Percentiles rank a stretch among this genome's conserved stretches.
Conservation (phyloP, 2,113 vertebrate species). For the Neogale vison region DNA sequence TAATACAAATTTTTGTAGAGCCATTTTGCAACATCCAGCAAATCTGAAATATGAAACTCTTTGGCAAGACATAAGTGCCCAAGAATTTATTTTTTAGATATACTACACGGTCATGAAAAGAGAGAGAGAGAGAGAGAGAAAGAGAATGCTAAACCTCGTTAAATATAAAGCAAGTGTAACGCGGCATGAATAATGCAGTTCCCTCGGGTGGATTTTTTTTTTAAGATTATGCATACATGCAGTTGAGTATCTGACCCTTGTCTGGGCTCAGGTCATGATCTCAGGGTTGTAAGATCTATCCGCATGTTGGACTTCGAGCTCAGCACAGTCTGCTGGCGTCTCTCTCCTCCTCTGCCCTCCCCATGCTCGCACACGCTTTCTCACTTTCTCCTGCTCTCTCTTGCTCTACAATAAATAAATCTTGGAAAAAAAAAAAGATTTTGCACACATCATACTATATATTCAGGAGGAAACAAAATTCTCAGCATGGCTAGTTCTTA, state of each 20-base stretch:
- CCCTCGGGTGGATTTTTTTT: background rate
- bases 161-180: background rate
- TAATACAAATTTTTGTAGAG: background rate
- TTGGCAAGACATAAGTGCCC: background rate
- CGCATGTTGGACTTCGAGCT: background rate
- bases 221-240: background rate
- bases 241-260: background rate
- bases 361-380: background rate
- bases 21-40: background rate
- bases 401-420: background rate
- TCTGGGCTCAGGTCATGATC: background rate
- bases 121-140: background rate
- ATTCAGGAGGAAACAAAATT: background rate
- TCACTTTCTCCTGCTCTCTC: background rate
- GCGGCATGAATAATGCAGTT: fast-evolving
- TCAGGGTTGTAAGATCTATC: background rate
- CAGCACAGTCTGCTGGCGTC: background rate
- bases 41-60: background rate
- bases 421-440: background rate
- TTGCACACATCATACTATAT: background rate
- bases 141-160: background rate
- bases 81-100: conserved; percentile 15
- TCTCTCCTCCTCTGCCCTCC: background rate
- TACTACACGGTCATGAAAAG: background rate
- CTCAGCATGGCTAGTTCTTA: background rate